These are phyloP conservation scores for Tragelaphus strepsiceros DNA, from an alignment of 2,113 vertebrate genomes.

Conservation along the genomic window DNA sequence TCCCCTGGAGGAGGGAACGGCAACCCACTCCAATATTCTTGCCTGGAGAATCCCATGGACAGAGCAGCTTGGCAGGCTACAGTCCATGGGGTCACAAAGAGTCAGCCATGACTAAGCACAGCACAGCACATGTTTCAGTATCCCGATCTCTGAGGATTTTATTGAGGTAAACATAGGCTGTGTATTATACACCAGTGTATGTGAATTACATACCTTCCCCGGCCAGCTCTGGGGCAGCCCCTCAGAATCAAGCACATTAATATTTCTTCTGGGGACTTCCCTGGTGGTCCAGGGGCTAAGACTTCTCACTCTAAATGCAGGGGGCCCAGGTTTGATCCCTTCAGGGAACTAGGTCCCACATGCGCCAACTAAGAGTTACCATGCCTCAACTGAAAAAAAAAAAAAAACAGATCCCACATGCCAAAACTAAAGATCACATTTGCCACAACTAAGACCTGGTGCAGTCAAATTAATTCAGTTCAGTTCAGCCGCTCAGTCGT, in stretches of 20 bases:
- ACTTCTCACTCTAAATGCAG: neutral
- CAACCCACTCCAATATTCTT: neutral
- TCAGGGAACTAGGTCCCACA: neutral
- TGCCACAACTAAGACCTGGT: neutral
- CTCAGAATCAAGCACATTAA: neutral
- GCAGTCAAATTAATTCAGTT: neutral
- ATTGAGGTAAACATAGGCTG: neutral
- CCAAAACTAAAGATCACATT: neutral
- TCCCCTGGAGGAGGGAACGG: neutral
- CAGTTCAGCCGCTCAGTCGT: fast-evolving
- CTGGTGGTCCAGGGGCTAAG: neutral
- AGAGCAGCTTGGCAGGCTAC: neutral
- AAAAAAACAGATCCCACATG: neutral
- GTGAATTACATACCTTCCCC: neutral
- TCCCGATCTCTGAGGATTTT: neutral
- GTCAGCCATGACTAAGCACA: neutral
- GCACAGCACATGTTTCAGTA: neutral
- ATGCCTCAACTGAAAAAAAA: neutral
- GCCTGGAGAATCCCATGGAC: neutral
- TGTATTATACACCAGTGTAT: neutral
- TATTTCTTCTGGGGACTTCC: neutral
- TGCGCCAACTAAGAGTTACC: neutral
- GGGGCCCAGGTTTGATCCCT: neutral
- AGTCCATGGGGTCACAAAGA: neutral
- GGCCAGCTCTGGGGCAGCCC: neutral